Evolutionary conservation across 1,140 invertebrate species (phyloP).

Genomic region (Colletes gigas): DNA sequence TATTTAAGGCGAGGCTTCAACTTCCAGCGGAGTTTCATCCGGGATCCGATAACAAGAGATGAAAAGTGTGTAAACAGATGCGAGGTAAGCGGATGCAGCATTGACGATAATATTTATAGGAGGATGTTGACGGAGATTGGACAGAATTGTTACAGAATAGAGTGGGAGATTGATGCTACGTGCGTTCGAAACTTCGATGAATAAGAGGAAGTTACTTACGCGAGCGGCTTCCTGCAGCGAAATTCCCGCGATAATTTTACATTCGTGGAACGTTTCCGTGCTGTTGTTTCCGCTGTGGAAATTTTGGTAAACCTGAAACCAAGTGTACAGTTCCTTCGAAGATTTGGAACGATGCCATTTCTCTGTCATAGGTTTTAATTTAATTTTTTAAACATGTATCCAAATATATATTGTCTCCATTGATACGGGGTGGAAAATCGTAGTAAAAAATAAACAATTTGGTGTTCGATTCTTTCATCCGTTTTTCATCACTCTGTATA

Average conservation of each 20-base stretch:
- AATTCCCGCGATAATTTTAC: neutral
- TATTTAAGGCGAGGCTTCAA: conserved; percentile 16
- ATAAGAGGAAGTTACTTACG: neutral
- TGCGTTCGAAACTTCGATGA: neutral
- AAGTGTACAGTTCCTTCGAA: too few relatives aligned
- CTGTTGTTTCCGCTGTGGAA: too few relatives aligned
- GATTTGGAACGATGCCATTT: too few relatives aligned
- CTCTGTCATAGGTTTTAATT: too few relatives aligned
- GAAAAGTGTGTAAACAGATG: conserved; percentile 23
- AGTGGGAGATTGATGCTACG: neutral
- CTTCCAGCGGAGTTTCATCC: neutral
- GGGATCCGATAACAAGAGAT: conserved; percentile 13
- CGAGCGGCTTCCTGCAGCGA: neutral
- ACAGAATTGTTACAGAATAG: neutral
- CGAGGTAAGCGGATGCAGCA: conserved; percentile 6
- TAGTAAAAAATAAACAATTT: too few relatives aligned
- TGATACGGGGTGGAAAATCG: too few relatives aligned
- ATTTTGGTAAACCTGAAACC: too few relatives aligned
- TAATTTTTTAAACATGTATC: too few relatives aligned
- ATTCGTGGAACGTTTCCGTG: neutral
- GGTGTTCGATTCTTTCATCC: too few relatives aligned
- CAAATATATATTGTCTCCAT: too few relatives aligned
- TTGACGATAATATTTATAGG: conserved; percentile 14
- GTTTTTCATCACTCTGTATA: too few relatives aligned
- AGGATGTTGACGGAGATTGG: neutral